Percentiles rank a stretch among this genome's conserved stretches.
Evolutionary conservation across 2,113 vertebrate species (phyloP).

Genomic region (Genyomyrus donnyi): DNA sequence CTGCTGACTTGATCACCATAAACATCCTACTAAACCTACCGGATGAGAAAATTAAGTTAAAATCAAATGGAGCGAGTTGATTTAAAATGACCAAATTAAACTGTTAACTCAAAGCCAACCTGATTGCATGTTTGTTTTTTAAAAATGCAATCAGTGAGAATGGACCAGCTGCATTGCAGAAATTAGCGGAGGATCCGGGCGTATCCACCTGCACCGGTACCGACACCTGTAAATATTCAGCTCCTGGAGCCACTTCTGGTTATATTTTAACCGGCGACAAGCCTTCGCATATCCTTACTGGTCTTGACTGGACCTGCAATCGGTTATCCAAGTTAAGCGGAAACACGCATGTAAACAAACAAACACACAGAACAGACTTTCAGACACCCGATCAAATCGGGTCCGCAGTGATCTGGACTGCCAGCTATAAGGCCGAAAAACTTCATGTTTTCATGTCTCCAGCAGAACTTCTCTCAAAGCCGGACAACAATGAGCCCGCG

Average conservation of each 20-base stretch:
- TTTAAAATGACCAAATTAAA: not conserved
- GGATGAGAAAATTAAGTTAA: not conserved
- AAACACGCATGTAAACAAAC: not conserved
- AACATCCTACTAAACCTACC: not conserved
- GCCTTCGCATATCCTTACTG: not conserved
- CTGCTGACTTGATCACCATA: not conserved
- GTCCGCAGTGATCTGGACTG: not conserved
- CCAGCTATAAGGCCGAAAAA: not conserved
- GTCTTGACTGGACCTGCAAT: not conserved
- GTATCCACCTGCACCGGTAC: not conserved
- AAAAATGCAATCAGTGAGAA: not conserved
- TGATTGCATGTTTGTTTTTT: not conserved
- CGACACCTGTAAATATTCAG: not conserved
- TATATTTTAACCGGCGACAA: not conserved
- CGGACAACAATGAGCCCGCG: not conserved
- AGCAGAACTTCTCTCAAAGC: not conserved
- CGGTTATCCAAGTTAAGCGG: not conserved
- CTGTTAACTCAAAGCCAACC: not conserved
- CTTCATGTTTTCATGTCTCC: not conserved
- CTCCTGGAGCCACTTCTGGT: not conserved
- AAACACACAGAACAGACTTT: not conserved
- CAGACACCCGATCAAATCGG: not conserved
- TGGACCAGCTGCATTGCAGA: not conserved
- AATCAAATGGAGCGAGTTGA: not conserved
- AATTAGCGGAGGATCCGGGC: not conserved